Evolutionary conservation across 2,113 vertebrate genomes (phyloP).

Genomic region (Nesoenas mayeri): DNA sequence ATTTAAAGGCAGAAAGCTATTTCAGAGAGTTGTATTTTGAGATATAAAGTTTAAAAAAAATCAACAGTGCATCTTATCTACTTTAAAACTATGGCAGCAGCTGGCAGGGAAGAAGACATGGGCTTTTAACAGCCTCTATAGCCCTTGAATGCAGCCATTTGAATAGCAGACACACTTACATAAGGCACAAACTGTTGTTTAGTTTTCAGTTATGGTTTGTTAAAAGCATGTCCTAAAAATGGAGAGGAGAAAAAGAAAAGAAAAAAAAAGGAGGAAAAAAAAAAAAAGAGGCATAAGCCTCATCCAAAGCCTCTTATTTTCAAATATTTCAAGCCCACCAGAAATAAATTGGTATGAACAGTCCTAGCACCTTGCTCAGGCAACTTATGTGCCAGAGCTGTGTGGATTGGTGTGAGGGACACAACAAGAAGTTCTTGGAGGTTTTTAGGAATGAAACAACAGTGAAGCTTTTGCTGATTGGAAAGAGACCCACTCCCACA

Average conservation of each 20-base stretch:
- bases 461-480: not conserved
- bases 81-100: not conserved
- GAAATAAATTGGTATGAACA: not conserved
- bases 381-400: not conserved
- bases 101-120: not conserved
- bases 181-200: slow-evolving; percentile 16
- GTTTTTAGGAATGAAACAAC: not conserved
- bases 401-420: not conserved
- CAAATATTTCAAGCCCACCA: not conserved
- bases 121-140: not conserved
- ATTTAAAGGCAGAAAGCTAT: not conserved
- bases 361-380: not conserved
- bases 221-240: not conserved
- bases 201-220: not conserved
- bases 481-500: not conserved
- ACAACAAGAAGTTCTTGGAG: not conserved
- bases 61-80: not conserved
- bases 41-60: not conserved
- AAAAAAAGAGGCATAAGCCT: not conserved
- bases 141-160: not conserved
- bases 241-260: fast-evolving
- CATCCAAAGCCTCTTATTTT: not conserved
- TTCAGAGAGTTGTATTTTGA: not conserved
- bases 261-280: fast-evolving
- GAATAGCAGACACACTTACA: not conserved